These are phyloP conservation scores for Pluvialis apricaria DNA, from an alignment of 2,113 vertebrate genomes.

Conservation along the genomic window DNA sequence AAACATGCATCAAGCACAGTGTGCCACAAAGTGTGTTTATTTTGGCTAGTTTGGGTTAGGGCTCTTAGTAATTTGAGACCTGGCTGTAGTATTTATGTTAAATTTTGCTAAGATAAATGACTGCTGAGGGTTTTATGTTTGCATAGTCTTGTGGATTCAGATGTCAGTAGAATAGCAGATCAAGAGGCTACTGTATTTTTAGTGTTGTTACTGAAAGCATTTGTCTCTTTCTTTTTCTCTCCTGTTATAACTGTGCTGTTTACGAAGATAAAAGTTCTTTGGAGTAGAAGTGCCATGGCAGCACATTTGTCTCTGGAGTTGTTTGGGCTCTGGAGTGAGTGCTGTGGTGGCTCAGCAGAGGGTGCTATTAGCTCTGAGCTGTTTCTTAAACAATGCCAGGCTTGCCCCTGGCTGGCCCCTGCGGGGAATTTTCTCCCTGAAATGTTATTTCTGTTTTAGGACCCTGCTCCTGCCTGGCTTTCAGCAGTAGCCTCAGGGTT, in stretches of 20 bases:
- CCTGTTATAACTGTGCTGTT: background rate
- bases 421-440: background rate
- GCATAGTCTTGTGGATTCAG: background rate
- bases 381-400: background rate
- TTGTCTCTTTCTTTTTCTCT: background rate
- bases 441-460: background rate
- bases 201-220: background rate
- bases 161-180: background rate
- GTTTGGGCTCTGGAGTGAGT: background rate
- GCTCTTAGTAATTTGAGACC: background rate
- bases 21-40: constrained; percentile 4
- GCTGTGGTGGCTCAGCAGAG: constrained; percentile 46
- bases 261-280: background rate
- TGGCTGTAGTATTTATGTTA: background rate
- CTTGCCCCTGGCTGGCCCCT: background rate
- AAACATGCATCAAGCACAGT: background rate
- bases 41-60: background rate
- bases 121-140: background rate
- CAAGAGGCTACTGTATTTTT: background rate
- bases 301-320: background rate
- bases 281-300: background rate
- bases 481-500: background rate
- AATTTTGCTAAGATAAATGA: background rate
- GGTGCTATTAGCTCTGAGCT: constrained; percentile 22
- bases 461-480: background rate